Base-by-base conservation (phyloP, 2,797 vertebrate genomes). In the Falco columbarius region DNA sequence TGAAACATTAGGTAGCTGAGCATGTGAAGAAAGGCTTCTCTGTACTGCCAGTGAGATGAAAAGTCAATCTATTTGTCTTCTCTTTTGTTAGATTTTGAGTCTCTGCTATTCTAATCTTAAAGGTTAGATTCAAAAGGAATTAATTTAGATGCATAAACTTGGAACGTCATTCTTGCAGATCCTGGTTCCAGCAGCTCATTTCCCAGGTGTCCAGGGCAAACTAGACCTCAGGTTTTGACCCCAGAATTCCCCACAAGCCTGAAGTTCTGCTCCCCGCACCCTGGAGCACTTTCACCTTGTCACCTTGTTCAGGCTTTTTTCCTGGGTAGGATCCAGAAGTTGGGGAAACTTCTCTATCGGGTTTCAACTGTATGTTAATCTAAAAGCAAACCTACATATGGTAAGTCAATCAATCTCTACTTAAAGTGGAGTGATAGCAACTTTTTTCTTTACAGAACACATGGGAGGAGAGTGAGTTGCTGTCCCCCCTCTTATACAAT, bases 361-460 rank as follows among this genome's bases (percentile, higher is more conserved):
- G 24, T 90, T 96, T 93, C 65, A 82, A 22, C 24, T 83, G 19
- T n/a, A 88, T 75, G 75, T 81, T 94, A 95, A 88, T 90, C 82
- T 88, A 54, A 86, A 95, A 88, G 65, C 49, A 94, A 93, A 77
- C 54, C 66, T 88, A 86, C 91, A 95, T 82, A 95, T 86, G 92
- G 80, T 26, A 44, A 96, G 70, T 90, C 90, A 95, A 90, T 95
- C 95, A 95, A 90, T 79, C 86, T 86, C 62, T 88, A 44, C 68
- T 82, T 94, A n/a, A 86, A 90, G 63, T 55, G 83, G 46, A 89
- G 73, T 1, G 14, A 88, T 58, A 61, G 68, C 18, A 93, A 90
- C 52, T 21, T 73, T 87, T 93, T 90, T 65, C 89, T 94, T 93
- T 73, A 65, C 17, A 81, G 75, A 95, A 81, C 90, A 83, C 90